Evolutionary conservation across 2,113 vertebrate species (phyloP).

Genomic region (Pterocles gutturalis): DNA sequence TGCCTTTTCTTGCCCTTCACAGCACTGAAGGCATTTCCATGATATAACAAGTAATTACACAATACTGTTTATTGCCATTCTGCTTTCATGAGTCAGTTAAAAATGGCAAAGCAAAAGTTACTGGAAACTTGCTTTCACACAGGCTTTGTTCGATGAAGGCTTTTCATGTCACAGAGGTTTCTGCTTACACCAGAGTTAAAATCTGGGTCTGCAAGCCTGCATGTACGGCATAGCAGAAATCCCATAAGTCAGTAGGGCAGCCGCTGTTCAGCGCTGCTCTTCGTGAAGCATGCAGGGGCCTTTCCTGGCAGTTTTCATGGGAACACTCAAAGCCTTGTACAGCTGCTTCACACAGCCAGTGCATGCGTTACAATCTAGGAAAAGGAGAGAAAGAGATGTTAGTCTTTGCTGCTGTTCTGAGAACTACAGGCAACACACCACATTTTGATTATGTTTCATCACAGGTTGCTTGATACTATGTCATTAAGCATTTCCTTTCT

Average conservation of each 20-base stretch:
- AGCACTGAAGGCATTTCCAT: not conserved
- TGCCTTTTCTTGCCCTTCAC: not conserved
- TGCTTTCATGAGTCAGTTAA: not conserved
- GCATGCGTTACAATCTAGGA: not conserved
- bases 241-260: accelerated
- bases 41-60: not conserved
- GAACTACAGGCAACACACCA: accelerated
- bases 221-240: accelerated
- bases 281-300: not conserved
- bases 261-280: not conserved
- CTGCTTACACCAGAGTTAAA: not conserved
- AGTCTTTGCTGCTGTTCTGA: not conserved
- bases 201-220: not conserved
- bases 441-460: not conserved
- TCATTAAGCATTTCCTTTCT: not conserved
- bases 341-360: not conserved
- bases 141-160: not conserved
- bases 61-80: not conserved
- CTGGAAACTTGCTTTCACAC: not conserved
- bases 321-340: not conserved
- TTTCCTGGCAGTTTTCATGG: not conserved
- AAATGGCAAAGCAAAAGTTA: not conserved
- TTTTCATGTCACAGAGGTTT: not conserved
- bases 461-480: not conserved
- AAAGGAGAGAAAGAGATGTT: not conserved